Percentiles rank a stretch among this genome's conserved stretches.
Evolutionary conservation across 2,113 vertebrate genomes (phyloP).

Genomic region (Gnathonemus echidnorhynchus): DNA sequence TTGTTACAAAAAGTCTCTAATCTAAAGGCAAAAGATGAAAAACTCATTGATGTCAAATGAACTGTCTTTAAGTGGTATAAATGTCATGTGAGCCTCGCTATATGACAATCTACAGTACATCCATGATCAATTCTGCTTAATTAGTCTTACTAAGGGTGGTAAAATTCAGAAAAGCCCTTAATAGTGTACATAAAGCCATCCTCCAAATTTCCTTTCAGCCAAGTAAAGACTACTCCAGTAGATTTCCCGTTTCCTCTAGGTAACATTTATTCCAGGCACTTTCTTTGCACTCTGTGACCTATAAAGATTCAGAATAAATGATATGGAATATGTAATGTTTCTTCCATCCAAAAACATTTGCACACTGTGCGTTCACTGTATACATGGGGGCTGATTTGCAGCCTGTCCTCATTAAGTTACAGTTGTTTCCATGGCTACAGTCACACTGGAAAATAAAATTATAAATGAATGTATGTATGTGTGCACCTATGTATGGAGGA

Average conservation of each 20-base stretch:
- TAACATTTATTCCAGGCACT: neutral
- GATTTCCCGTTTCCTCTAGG: neutral
- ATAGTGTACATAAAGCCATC: neutral
- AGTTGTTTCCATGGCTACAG: slow-evolving; percentile 46
- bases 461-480: slow-evolving; percentile 19
- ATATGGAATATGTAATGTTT: slow-evolving; percentile 38
- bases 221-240: neutral
- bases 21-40: neutral
- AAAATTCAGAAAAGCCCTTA: neutral
- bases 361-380: slow-evolving; percentile 26
- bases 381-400: slow-evolving; percentile 34
- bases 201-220: neutral
- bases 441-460: slow-evolving; percentile 25
- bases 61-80: neutral
- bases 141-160: neutral
- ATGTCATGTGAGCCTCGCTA: neutral
- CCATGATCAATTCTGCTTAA: slow-evolving; percentile 6
- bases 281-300: slow-evolving; percentile 16
- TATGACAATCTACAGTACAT: neutral
- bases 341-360: slow-evolving; percentile 17
- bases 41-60: neutral
- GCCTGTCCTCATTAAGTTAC: slow-evolving; percentile 43
- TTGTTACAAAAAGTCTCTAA: neutral
- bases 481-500: slow-evolving; percentile 7
- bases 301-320: slow-evolving; percentile 37